These are phyloP conservation scores for Altica lythri DNA, from an alignment of 2,888 invertebrate species.

Conservation along the genomic window DNA sequence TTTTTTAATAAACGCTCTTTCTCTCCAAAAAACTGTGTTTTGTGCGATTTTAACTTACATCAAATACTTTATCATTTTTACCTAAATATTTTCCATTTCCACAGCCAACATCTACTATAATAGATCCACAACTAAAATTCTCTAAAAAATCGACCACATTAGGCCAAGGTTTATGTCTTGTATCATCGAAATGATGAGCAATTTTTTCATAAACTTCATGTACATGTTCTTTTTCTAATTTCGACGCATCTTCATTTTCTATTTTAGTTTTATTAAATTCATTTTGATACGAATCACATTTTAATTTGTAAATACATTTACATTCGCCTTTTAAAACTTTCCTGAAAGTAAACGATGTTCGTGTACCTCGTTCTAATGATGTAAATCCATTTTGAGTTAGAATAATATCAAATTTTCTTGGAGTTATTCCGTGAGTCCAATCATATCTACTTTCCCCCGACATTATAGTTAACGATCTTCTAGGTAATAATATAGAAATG, in stretches of 20 bases:
- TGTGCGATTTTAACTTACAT: constrained; percentile 61
- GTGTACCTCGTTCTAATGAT: constrained; percentile 58
- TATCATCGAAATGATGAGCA: constrained; percentile 92
- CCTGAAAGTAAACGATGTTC: constrained; percentile 89
- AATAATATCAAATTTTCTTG: constrained; percentile 78
- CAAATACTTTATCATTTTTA: constrained; percentile 62
- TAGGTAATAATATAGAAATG: constrained; percentile 68
- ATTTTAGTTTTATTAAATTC: constrained; percentile 25
- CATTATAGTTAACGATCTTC: constrained; percentile 79
- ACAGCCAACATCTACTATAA: constrained; percentile 92
- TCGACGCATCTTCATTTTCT: constrained; percentile 57
- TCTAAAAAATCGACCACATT: constrained; percentile 80
- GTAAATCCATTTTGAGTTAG: constrained; percentile 62
- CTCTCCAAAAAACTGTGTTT: too few relatives aligned
- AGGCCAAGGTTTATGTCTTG: constrained; percentile 94
- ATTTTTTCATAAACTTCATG: constrained; percentile 93
- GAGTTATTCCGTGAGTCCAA: constrained; percentile 88
- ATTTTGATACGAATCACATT: constrained; percentile 67
- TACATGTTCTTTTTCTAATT: constrained; percentile 76
- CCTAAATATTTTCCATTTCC: constrained; percentile 98
- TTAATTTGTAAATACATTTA: constrained; percentile 64
- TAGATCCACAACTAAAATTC: constrained; percentile 67
- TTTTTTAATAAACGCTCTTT: too few relatives aligned
- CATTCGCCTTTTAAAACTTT: constrained; percentile 60
- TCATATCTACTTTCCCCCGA: constrained; percentile 71